Evolutionary conservation across 1,140 invertebrate species (phyloP), one percentile per base, ranked within the genome.

Genomic region (Eufriesea mexicana): DNA sequence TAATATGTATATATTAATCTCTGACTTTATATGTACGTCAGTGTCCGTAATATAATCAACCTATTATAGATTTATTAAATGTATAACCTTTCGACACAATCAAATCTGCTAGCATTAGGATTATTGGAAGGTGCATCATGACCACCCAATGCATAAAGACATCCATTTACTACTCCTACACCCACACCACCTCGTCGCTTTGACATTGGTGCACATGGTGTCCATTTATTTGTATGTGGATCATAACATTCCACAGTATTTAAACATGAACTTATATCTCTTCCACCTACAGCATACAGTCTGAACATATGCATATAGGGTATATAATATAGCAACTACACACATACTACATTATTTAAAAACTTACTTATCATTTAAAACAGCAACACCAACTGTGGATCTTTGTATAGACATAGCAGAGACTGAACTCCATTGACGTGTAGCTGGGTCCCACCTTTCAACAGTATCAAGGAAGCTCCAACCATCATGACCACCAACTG

Each of bases 391-490:
- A 79, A 97, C 98, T 66, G 98, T 98, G 83, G 97, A 98, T 47
- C 98, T 95, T 88, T 97, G 96, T 72, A 96, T 96, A 49, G 96
- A 96, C 98, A 99, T 98, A 6, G 98, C 96, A 14, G 98, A 96
- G 72, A 99, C 97, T 91, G 97, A 97, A 89, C 96, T 98, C 98
- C 98, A 99, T 80, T 97, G 96, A 76, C 96, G 95, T 4, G 97
- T 96, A 70, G 96, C 95, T 7, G 98, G 97, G 94, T 99, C 98
- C 97, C 98, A 99, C 79, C 96, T 96, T 94, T 99, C 98, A 0
- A 98, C 98, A 8, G 98, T 98, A 92, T 98, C 98, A 18, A 99
- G 94, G 93, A 99, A 99, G 89, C 98, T 98, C 98, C 98, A 99
- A 54, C 96, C 97, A 94, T 99, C 98, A 92, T 99, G 98, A 23